Evolutionary conservation across 2,888 invertebrate species (phyloP).

Genomic region (Caenorhabditis plicata): DNA sequence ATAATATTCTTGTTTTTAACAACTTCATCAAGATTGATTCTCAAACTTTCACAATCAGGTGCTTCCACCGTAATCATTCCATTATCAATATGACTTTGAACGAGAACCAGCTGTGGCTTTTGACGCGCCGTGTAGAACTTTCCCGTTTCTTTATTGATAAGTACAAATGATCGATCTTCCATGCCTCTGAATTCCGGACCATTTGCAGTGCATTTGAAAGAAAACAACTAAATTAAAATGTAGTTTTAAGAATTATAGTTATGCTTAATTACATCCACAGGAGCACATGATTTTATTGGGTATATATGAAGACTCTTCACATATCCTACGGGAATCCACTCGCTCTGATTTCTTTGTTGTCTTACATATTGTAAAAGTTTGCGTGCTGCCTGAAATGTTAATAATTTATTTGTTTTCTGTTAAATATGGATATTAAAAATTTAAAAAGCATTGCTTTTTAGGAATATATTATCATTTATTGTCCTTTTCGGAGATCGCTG

Average conservation of each 20-base stretch:
- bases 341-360: slow-evolving; percentile 1
- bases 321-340: slow-evolving; percentile 42
- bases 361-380: slow-evolving; percentile 11
- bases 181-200: slow-evolving; percentile 24
- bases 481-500: no score
- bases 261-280: slow-evolving; percentile 23
- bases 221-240: slow-evolving; percentile 43
- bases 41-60: slow-evolving; percentile 7
- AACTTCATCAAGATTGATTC: slow-evolving; percentile 22
- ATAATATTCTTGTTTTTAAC: slow-evolving; percentile 15
- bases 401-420: no score
- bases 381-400: slow-evolving; percentile 10
- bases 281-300: slow-evolving; percentile 37
- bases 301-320: slow-evolving; percentile 39
- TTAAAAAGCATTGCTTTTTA: no score
- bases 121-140: slow-evolving; percentile 40
- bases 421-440: no score
- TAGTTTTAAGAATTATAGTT: no score
- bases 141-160: slow-evolving; percentile 35
- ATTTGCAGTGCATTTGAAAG: slow-evolving; percentile 30
- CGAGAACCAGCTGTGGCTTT: slow-evolving; percentile 28
- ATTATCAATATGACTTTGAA: slow-evolving; percentile 14
- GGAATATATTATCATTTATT: no score
- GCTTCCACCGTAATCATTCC: slow-evolving; percentile 8
- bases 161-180: slow-evolving; percentile 33